Evolutionary conservation across 2,888 invertebrate genomes (phyloP), one percentile per base, ranked within the genome.

Genomic region (Apotomis turbidana): DNA sequence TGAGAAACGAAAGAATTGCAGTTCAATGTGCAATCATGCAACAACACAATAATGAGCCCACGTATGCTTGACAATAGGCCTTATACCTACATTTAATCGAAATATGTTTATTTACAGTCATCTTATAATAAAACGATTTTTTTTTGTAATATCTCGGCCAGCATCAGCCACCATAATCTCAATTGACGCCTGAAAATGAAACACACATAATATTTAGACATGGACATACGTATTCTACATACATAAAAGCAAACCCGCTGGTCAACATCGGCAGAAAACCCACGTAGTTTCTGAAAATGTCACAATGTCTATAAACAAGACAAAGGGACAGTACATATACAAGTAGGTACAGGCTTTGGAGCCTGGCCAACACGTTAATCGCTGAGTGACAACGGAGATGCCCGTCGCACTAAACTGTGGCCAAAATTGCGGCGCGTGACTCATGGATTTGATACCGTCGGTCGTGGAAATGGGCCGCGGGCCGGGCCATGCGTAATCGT

Each of bases 331-430:
- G 49, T 67, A 63, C 44, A 51, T 60, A 55, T 41, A 62, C 5
- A 41, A 75, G 76, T 78, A 73, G 66, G 72, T 58, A 77, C 72
- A 84, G 80, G 80, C 82, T 80, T 88, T 88, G 89, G 87, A 84
- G 77, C 69, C 75, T 74, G 78, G 87, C 89, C 89, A 89, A 86
- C 81, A 82, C 78, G 78, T 75, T 79, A 79, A 80, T 74, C 73
- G 76, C 68, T 60, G 76, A 76, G 76, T 82, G 82, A 87, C 86
- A 88, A 86, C 83, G 83, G 83, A 84, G 82, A 85, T 83, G 85
- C 85, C 85, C 83, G 81, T 63, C 64, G 46, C 55, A 41, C 71
- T 72, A 77, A 75, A 70, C 73, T 71, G 81, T 76, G 71, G 78
- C 80, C 78, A 78, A 80, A 72, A 72, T 58, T 72, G 72, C 72